A percentile compares a stretch with the other conserved stretches of the same genome.
phyloP scores from a whole-genome alignment of 2,888 invertebrate species.

The Dorcus parallelipipedus region DNA sequence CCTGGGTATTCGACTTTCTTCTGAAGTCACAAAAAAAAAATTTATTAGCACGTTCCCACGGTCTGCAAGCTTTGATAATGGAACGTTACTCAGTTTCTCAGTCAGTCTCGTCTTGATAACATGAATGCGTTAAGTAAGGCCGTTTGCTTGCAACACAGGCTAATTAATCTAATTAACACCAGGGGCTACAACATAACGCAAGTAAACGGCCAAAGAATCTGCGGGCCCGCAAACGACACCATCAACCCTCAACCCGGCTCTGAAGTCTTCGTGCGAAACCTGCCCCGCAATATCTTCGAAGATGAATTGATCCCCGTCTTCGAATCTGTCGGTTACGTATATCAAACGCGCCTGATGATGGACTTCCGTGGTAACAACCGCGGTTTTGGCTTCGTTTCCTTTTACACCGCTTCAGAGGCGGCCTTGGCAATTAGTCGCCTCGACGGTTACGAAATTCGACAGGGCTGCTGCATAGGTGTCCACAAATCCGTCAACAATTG shows the following conservation, averaged over 20 bases:
- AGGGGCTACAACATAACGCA: conserved; percentile 34
- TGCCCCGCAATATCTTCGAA: conserved; percentile 75
- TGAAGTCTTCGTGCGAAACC: conserved; percentile 76
- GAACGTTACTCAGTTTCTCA: too few species aligned
- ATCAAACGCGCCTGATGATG: conserved; percentile 80
- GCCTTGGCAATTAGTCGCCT: conserved; percentile 61
- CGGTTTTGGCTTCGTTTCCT: conserved; percentile 77
- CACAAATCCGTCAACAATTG: conserved; percentile 81
- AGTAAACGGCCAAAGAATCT: conserved; percentile 69
- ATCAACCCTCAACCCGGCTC: conserved; percentile 56
- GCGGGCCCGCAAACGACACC: conserved; percentile 52
- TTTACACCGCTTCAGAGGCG: conserved; percentile 58
- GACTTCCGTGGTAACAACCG: conserved; percentile 74
- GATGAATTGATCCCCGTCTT: conserved; percentile 75
- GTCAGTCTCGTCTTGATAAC: too few species aligned
- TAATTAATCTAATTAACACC: conserved; percentile 3
- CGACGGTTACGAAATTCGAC: conserved; percentile 66
- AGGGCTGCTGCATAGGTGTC: conserved; percentile 65
- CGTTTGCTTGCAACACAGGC: background rate
- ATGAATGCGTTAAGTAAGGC: too few species aligned
- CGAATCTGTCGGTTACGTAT: conserved; percentile 62
- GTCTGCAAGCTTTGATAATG: too few species aligned
- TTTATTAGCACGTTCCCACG: too few species aligned
- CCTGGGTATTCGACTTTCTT: too few species aligned
- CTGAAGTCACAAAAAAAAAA: too few species aligned